Evolutionary conservation across 2,888 invertebrate genomes (phyloP).

Genomic region (Drosophila parthenogenetica): DNA sequence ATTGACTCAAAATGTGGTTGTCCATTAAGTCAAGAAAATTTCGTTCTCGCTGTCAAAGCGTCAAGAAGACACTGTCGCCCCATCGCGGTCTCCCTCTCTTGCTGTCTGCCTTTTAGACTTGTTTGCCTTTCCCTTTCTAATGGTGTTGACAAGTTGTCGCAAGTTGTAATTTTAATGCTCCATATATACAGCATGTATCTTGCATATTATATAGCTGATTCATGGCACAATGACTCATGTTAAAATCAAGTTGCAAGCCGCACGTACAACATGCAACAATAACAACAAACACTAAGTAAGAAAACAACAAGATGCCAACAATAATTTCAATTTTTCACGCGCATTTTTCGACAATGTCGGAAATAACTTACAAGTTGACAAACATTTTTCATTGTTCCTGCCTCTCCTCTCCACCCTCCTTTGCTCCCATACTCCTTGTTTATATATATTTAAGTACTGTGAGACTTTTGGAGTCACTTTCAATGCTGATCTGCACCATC

Average conservation of each 20-base stretch:
- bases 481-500: constrained; percentile 50
- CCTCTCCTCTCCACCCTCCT: not conserved
- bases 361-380: constrained; percentile 75
- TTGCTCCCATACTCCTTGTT: not conserved
- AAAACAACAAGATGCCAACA: constrained; percentile 32
- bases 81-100: not conserved
- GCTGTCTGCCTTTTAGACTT: too few relatives aligned
- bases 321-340: constrained; percentile 72
- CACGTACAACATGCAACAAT: constrained; percentile 43
- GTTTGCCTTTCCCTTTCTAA: constrained; percentile 28
- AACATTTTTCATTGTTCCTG: constrained; percentile 61
- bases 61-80: not conserved
- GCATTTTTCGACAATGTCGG: constrained; percentile 67
- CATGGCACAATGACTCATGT: constrained; percentile 66
- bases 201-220: constrained; percentile 66
- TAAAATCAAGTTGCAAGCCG: constrained; percentile 66
- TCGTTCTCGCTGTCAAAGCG: constrained; percentile 21
- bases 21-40: constrained; percentile 31
- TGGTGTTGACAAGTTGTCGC: constrained; percentile 65
- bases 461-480: constrained; percentile 34
- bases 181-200: constrained; percentile 46
- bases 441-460: constrained; percentile 36
- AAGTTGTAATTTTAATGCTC: constrained; percentile 64
- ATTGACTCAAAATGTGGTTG: constrained; percentile 31
- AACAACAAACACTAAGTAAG: constrained; percentile 6